Conservation (phyloP, 2,888 invertebrate genomes). For the Lithophane semibrunnea region DNA sequence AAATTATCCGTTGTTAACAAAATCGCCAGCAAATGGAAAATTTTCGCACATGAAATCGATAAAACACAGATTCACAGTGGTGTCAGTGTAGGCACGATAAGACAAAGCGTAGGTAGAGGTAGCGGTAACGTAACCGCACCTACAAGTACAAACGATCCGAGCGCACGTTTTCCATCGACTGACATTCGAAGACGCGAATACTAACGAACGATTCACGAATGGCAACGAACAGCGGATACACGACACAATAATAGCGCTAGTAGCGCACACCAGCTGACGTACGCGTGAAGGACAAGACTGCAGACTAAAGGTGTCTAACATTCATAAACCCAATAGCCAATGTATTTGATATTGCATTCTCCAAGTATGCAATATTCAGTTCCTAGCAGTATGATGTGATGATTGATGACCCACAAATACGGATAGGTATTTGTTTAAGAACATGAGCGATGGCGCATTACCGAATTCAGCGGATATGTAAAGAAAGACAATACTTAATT, state of each 20-base stretch:
- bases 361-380: conserved; percentile 22
- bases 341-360: conserved; percentile 43
- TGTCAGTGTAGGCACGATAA: conserved; percentile 72
- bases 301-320: conserved; percentile 39
- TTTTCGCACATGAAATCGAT: conserved; percentile 79
- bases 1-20: conserved; percentile 73
- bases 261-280: conserved; percentile 68
- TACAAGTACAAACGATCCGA: conserved; percentile 73
- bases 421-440: conserved; percentile 7
- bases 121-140: conserved; percentile 76
- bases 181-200: conserved; percentile 74
- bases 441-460: conserved; percentile 5
- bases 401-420: conserved; percentile 10
- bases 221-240: conserved; percentile 61
- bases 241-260: conserved; percentile 64
- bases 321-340: conserved; percentile 13
- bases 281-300: conserved; percentile 65
- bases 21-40: conserved; percentile 72
- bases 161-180: conserved; percentile 79
- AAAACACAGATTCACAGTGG: conserved; percentile 73
- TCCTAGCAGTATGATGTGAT: conserved; percentile 2
- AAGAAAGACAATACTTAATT: conserved; percentile 10
- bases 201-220: conserved; percentile 69
- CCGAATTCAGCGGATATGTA: neutral
- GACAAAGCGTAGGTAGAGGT: conserved; percentile 78